These are phyloP conservation scores for Phyto melanocephala DNA, from an alignment of 2,888 invertebrate genomes.

Conservation along the genomic window DNA sequence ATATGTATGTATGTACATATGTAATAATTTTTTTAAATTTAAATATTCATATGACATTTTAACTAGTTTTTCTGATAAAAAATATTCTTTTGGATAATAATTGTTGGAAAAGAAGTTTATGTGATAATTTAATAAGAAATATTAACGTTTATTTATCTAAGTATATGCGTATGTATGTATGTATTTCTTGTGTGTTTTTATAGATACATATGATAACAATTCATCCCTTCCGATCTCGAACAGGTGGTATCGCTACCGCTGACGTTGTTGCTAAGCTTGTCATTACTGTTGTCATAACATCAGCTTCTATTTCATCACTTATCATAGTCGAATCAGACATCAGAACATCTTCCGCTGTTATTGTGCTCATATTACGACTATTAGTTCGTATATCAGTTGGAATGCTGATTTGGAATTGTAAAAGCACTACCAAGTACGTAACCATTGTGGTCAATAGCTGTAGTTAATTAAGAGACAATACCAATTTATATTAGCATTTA, in stretches of 20 bases:
- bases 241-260: slow-evolving; percentile 28
- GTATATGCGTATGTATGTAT: background rate
- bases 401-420: slow-evolving; percentile 88
- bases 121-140: no score
- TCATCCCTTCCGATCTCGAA: slow-evolving; percentile 55
- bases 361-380: slow-evolving; percentile 59
- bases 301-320: slow-evolving; percentile 68
- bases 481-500: no score
- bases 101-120: no score
- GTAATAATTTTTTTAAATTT: no score
- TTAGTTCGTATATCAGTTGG: slow-evolving; percentile 79
- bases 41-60: no score
- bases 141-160: no score
- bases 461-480: slow-evolving; percentile 29
- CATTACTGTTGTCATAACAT: slow-evolving; percentile 64
- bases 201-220: background rate
- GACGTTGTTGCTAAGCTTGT: slow-evolving; percentile 34
- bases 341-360: slow-evolving; percentile 56
- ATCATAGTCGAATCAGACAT: slow-evolving; percentile 69
- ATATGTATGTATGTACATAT: no score
- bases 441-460: slow-evolving; percentile 87
- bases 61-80: no score
- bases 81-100: no score
- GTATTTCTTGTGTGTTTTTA: no score
- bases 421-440: slow-evolving; percentile 85